Percentiles rank a stretch among this genome's conserved stretches.
phyloP scores from a whole-genome alignment of 2,113 vertebrate genomes.

The Myotis davidii region DNA sequence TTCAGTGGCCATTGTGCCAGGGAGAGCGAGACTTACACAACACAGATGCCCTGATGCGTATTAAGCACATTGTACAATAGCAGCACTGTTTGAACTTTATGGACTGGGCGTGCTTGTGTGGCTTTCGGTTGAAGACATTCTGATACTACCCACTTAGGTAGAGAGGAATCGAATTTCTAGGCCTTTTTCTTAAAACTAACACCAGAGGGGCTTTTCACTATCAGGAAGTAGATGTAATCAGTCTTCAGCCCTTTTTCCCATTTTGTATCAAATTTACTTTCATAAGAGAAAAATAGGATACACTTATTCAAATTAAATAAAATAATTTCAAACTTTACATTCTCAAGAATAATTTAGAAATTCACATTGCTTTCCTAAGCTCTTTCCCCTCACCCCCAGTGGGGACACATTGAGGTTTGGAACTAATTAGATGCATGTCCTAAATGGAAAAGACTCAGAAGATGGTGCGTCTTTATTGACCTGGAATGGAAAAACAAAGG shows the following conservation, averaged over 20 bases:
- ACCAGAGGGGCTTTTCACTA: background rate
- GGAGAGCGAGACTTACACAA: background rate
- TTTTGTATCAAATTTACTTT: slow-evolving; percentile 24
- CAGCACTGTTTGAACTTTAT: background rate
- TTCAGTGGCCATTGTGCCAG: background rate
- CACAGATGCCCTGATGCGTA: background rate
- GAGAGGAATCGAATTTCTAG: background rate
- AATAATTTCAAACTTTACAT: background rate
- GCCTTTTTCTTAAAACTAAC: slow-evolving; percentile 1
- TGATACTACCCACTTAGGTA: background rate
- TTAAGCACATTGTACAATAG: background rate
- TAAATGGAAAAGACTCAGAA: background rate
- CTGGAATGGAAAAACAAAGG: background rate
- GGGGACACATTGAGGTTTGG: background rate
- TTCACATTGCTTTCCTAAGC: background rate
- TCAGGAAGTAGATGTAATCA: slow-evolving; percentile 2
- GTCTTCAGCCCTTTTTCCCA: background rate
- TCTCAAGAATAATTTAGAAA: slow-evolving; percentile 42
- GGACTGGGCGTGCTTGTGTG: slow-evolving; percentile 13
- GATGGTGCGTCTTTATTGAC: background rate
- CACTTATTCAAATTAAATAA: background rate
- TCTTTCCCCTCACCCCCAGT: background rate
- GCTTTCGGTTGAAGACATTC: background rate
- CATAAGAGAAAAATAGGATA: slow-evolving; percentile 12
- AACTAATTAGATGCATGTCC: slow-evolving; percentile 1